These are phyloP conservation scores for Palythoa heliodiscus DNA, from an alignment of 92 coral and sea anemone genomes.

Conservation along the genomic window DNA sequence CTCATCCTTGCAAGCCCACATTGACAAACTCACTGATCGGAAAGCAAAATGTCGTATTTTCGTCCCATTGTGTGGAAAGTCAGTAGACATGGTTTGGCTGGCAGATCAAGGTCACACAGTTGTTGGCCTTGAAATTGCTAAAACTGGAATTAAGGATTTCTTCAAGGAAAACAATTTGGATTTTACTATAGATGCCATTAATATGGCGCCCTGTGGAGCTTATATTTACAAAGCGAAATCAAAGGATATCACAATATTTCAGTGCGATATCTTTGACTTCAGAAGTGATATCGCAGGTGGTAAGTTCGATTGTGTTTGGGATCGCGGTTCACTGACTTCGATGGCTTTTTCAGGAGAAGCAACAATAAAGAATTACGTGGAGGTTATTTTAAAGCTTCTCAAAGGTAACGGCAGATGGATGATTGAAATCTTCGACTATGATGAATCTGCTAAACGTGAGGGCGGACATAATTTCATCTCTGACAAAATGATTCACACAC, in stretches of 20 bases:
- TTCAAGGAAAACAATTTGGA: slow-evolving; percentile 54
- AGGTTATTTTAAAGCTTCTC: slow-evolving; percentile 44
- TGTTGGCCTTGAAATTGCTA: slow-evolving; percentile 54
- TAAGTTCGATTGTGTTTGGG: slow-evolving; percentile 65
- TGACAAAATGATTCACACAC: slow-evolving; percentile 31
- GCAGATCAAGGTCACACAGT: slow-evolving; percentile 69
- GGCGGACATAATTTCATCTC: slow-evolving; percentile 44
- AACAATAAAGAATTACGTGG: slow-evolving; percentile 42
- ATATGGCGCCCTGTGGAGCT: slow-evolving; percentile 68
- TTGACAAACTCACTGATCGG: slow-evolving; percentile 43
- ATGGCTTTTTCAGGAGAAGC: slow-evolving; percentile 37
- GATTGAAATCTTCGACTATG: slow-evolving; percentile 53
- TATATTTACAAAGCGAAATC: slow-evolving; percentile 66
- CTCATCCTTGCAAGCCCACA: slow-evolving; percentile 45
- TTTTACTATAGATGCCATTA: slow-evolving; percentile 56
- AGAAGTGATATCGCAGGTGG: slow-evolving; percentile 55
- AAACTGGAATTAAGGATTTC: slow-evolving; percentile 52
- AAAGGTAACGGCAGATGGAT: slow-evolving; percentile 42
- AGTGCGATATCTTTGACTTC: slow-evolving; percentile 50
- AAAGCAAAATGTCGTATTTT: slow-evolving; percentile 52
- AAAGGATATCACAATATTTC: slow-evolving; percentile 62
- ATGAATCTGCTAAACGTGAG: slow-evolving; percentile 1
- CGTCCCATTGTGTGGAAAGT: slow-evolving; percentile 65
- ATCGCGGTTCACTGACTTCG: slow-evolving; percentile 61
- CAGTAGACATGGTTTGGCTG: slow-evolving; percentile 60